Conservation (phyloP, 2,888 invertebrate genomes). For the Miltochrista miniata region DNA sequence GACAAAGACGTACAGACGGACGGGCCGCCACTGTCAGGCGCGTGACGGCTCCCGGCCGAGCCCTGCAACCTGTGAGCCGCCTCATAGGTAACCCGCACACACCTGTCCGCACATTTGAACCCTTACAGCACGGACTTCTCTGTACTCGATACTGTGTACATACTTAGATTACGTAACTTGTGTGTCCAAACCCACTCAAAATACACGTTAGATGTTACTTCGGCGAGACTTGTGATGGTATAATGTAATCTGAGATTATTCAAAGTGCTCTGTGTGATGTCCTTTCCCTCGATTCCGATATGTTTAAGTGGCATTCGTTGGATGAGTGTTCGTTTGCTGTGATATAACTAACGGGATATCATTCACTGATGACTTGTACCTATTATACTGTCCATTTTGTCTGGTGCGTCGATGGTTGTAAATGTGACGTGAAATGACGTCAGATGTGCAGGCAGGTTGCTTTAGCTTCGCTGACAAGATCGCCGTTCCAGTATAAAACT, state of each 20-base stretch:
- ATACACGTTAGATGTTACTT: slow-evolving; percentile 18
- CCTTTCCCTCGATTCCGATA: slow-evolving; percentile 15
- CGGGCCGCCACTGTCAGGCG: slow-evolving; percentile 63
- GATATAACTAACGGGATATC: slow-evolving; percentile 32
- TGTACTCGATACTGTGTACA: slow-evolving; percentile 37
- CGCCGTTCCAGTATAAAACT: slow-evolving; percentile 62
- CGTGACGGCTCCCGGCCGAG: slow-evolving; percentile 69
- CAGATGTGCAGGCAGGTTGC: slow-evolving; percentile 47
- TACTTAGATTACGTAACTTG: slow-evolving; percentile 28
- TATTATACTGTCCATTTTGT: slow-evolving; percentile 30
- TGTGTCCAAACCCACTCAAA: slow-evolving; percentile 32
- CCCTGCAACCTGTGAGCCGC: slow-evolving; percentile 54
- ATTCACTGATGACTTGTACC: slow-evolving; percentile 30
- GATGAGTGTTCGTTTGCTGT: slow-evolving; percentile 30
- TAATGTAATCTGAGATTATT: slow-evolving; percentile 13
- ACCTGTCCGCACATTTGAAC: slow-evolving; percentile 54
- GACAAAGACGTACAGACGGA: slow-evolving; percentile 92
- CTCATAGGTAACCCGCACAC: slow-evolving; percentile 43
- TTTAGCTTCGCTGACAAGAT: slow-evolving; percentile 35
- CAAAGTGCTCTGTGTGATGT: slow-evolving; percentile 19
- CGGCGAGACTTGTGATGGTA: slow-evolving; percentile 9
- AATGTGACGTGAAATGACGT: slow-evolving; percentile 21
- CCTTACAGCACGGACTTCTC: slow-evolving; percentile 33
- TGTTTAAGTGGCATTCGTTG: slow-evolving; percentile 13
- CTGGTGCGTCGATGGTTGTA: slow-evolving; percentile 26